A percentile compares a stretch with the other conserved stretches of the same genome.
Evolutionary conservation across 2,113 vertebrate species (phyloP).

Genomic region (Dasyornis broadbenti): DNA sequence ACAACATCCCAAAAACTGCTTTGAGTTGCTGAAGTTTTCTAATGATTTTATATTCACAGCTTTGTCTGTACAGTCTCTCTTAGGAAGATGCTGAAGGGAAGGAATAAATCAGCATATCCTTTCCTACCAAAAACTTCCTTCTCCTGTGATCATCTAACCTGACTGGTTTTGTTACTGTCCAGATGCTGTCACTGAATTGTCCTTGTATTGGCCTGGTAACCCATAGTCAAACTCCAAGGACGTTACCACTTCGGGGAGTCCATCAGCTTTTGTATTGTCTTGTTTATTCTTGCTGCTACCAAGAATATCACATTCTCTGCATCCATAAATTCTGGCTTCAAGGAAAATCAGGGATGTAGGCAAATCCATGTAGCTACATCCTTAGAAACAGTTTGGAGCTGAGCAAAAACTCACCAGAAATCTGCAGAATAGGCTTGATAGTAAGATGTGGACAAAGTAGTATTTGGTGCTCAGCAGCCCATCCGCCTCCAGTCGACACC

Average conservation of each 20-base stretch:
- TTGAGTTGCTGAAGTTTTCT: not conserved
- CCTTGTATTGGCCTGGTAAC: not conserved
- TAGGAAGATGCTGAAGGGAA: not conserved
- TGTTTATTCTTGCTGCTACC: not conserved
- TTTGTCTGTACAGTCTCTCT: not conserved
- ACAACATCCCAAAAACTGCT: not conserved
- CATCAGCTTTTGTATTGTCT: not conserved
- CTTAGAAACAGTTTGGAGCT: not conserved
- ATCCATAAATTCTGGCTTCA: not conserved
- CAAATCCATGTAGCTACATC: not conserved
- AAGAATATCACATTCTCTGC: not conserved
- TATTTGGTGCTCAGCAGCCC: not conserved
- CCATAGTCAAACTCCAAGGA: not conserved
- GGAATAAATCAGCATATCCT: not conserved
- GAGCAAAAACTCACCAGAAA: not conserved
- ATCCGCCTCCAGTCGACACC: not conserved
- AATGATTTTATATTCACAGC: not conserved
- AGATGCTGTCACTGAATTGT: not conserved
- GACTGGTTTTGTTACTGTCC: not conserved
- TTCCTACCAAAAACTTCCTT: not conserved
- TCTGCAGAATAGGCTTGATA: not conserved
- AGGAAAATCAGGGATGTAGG: not conserved
- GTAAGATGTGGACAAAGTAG: not conserved
- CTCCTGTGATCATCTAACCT: not conserved
- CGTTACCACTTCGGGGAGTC: fast-evolving